Percentiles rank a stretch among this genome's conserved stretches.
Evolutionary conservation across 2,797 vertebrate genomes (phyloP).

Genomic region (Notoglanidium macrostoma): DNA sequence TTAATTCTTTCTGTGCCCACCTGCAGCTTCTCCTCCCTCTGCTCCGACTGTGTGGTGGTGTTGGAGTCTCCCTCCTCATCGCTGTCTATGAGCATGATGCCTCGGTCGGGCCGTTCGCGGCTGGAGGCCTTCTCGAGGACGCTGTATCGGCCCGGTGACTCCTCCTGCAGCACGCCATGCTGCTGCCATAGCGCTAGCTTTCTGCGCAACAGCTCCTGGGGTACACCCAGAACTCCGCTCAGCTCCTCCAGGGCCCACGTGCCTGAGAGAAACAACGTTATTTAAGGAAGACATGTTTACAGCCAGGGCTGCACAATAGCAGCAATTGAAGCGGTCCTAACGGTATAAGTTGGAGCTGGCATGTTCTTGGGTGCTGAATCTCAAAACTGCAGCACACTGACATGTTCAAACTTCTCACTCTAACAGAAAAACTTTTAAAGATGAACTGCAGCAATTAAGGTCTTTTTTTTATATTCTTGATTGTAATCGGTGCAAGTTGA

Average conservation of each 20-base stretch:
- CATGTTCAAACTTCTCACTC: too few relatives aligned
- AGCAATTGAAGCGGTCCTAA: neutral
- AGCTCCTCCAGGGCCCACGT: slow-evolving; percentile 89
- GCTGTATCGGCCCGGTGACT: slow-evolving; percentile 81
- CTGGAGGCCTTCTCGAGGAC: slow-evolving; percentile 89
- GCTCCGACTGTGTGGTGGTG: slow-evolving; percentile 94
- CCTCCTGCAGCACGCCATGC: slow-evolving; percentile 90
- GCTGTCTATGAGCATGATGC: slow-evolving; percentile 90
- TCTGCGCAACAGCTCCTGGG: slow-evolving; percentile 84
- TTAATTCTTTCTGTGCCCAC: slow-evolving; percentile 49
- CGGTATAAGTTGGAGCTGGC: neutral
- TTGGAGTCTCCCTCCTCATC: slow-evolving; percentile 96
- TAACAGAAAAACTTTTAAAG: neutral
- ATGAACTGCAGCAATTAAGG: neutral
- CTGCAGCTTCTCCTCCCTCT: slow-evolving; percentile 91
- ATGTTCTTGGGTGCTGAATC: neutral
- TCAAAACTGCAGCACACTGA: neutral
- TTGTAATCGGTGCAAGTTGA: neutral
- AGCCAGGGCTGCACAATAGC: neutral
- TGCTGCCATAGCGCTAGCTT: slow-evolving; percentile 95
- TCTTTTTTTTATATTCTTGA: neutral
- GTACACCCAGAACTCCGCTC: slow-evolving; percentile 84
- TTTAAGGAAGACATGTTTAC: too few relatives aligned
- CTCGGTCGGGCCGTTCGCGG: slow-evolving; percentile 82
- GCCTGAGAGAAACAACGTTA: slow-evolving; percentile 65